phyloP scores from a whole-genome alignment of 2,113 vertebrate species.

The Variabilichromis moorii region DNA sequence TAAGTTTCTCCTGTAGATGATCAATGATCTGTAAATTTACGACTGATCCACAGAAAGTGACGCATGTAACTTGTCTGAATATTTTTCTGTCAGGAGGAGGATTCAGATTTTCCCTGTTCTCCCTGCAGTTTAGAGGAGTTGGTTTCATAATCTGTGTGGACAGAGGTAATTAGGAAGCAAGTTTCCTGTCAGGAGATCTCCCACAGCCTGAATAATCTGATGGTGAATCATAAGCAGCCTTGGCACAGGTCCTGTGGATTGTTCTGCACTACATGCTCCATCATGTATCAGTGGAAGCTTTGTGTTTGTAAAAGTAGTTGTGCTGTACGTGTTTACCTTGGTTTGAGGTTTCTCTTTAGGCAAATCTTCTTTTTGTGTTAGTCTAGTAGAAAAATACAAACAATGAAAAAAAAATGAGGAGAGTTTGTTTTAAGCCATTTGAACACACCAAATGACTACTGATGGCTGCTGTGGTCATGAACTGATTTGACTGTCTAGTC shows the following conservation, averaged over 20 bases:
- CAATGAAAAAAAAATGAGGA: neutral
- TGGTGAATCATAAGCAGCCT: neutral
- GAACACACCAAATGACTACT: neutral
- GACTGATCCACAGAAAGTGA: neutral
- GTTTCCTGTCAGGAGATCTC: neutral
- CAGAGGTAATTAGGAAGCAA: neutral
- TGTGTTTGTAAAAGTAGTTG: neutral
- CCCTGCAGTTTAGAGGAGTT: neutral
- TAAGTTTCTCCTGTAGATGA: neutral
- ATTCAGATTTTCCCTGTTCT: neutral
- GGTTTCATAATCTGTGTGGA: neutral
- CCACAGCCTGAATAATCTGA: neutral
- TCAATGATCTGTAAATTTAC: neutral
- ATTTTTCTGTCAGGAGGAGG: neutral
- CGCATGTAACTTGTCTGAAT: neutral
- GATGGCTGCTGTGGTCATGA: neutral
- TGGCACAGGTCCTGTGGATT: neutral
- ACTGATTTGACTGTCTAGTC: neutral
- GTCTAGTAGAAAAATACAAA: neutral
- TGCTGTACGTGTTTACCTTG: neutral
- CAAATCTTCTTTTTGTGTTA: neutral
- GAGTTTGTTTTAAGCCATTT: neutral
- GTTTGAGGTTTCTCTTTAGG: neutral
- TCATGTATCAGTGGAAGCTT: neutral
- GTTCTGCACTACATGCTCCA: neutral